phyloP scores from a whole-genome alignment of 1,140 invertebrate species.

The Magallana gigas region DNA sequence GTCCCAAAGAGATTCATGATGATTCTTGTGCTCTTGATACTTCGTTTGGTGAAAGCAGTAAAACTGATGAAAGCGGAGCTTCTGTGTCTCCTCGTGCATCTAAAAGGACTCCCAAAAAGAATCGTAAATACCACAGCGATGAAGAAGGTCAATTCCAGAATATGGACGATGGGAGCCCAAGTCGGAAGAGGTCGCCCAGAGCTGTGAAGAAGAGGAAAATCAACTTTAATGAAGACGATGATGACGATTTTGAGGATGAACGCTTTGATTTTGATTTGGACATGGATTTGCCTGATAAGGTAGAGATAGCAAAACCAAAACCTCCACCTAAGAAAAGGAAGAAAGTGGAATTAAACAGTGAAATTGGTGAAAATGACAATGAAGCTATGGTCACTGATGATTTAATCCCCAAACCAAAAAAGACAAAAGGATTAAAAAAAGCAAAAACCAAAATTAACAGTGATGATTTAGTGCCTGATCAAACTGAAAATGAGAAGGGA shows the following conservation, averaged over 20 bases:
- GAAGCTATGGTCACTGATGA: neutral
- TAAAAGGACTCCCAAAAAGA: constrained; percentile 56
- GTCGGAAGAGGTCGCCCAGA: constrained; percentile 48
- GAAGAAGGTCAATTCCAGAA: constrained; percentile 26
- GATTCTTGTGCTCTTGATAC: neutral
- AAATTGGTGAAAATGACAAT: constrained; percentile 22
- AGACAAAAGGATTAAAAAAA: constrained; percentile 22
- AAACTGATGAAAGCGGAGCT: constrained; percentile 13
- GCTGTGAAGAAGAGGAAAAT: constrained; percentile 51
- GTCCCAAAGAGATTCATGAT: neutral
- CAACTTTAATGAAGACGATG: constrained; percentile 51
- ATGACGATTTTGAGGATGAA: constrained; percentile 9
- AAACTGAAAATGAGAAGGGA: constrained; percentile 32
- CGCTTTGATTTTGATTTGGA: constrained; percentile 17
- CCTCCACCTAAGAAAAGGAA: constrained; percentile 24
- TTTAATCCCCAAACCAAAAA: constrained; percentile 40
- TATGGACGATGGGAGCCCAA: constrained; percentile 44
- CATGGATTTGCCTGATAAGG: neutral
- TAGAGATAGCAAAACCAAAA: constrained; percentile 19
- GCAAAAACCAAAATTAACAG: constrained; percentile 27
- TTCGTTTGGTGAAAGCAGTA: neutral
- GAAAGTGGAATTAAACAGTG: constrained; percentile 32
- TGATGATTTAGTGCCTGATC: constrained; percentile 35
- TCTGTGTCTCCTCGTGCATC: constrained; percentile 51
- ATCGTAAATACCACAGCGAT: constrained; percentile 58